Conservation (phyloP, 2,888 invertebrate genomes). For the Aphodius sticticus region DNA sequence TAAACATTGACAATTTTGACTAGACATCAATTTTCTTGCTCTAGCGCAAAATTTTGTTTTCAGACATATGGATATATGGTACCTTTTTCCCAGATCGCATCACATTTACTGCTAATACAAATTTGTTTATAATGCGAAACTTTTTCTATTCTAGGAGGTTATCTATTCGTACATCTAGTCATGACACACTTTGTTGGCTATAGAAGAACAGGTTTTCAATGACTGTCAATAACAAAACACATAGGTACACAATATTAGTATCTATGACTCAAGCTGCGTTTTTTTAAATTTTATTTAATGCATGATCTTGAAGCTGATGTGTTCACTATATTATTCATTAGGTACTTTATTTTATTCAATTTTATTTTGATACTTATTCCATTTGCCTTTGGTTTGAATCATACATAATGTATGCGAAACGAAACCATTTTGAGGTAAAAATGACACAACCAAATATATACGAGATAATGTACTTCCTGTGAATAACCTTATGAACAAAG, state of each 20-base stretch:
- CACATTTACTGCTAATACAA: too few species aligned
- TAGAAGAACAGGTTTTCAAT: not conserved
- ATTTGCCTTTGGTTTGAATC: not conserved
- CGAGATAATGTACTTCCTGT: not conserved
- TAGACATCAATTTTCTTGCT: too few species aligned
- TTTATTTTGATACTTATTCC: not conserved
- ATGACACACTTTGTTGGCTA: not conserved
- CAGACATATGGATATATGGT: too few species aligned
- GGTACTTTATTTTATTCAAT: not conserved
- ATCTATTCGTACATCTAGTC: not conserved
- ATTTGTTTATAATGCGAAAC: not conserved
- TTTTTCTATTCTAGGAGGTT: not conserved
- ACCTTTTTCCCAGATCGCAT: too few species aligned
- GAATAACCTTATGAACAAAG: not conserved
- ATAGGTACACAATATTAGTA: not conserved
- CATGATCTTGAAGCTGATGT: not conserved
- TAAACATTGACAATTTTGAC: too few species aligned
- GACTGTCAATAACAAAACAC: not conserved
- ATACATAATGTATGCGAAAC: not conserved
- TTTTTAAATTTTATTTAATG: not conserved
- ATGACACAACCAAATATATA: not conserved
- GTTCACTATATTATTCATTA: not conserved
- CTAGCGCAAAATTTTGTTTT: too few species aligned
- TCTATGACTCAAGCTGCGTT: not conserved
- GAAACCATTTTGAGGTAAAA: not conserved